Percentiles rank a stretch among this genome's conserved stretches.
phyloP scores from a whole-genome alignment of 2,888 invertebrate species.

The Trachelus tabidus region DNA sequence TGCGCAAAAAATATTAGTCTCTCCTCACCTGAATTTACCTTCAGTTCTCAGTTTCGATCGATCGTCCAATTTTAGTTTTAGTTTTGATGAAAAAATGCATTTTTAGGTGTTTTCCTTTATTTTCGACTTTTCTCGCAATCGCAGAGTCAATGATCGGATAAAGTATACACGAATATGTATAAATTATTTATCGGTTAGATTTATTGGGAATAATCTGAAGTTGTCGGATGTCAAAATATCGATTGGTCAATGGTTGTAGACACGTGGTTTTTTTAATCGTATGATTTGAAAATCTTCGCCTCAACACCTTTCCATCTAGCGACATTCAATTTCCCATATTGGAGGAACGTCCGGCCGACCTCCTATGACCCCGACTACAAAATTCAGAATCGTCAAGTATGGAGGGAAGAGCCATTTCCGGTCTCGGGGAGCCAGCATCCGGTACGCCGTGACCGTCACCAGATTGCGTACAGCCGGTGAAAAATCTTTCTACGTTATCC shows the following conservation, averaged over 20 bases:
- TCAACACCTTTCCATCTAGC: slow-evolving; percentile 9
- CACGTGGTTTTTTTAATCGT: neutral
- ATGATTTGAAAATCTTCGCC: neutral
- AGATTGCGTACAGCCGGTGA: slow-evolving; percentile 12
- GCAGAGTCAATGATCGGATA: neutral
- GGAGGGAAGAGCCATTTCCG: slow-evolving; percentile 16
- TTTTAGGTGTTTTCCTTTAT: neutral
- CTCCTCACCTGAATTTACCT: neutral
- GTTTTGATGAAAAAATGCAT: neutral
- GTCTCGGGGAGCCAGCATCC: slow-evolving; percentile 16
- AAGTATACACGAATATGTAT: neutral
- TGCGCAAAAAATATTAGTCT: neutral
- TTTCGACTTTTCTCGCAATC: neutral
- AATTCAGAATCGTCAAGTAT: slow-evolving; percentile 21
- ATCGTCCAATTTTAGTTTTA: neutral
- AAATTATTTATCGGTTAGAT: neutral
- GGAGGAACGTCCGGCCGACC: slow-evolving; percentile 15
- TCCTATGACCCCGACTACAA: slow-evolving; percentile 13
- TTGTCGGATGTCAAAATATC: neutral
- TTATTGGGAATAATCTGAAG: neutral
- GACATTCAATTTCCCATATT: slow-evolving; percentile 20
- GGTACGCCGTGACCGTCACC: slow-evolving; percentile 11
- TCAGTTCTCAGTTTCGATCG: neutral
- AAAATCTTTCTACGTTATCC: slow-evolving; percentile 8
- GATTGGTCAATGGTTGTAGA: neutral